Evolutionary conservation across 1,140 invertebrate species (phyloP).

Genomic region (Fragariocoptes setiger): DNA sequence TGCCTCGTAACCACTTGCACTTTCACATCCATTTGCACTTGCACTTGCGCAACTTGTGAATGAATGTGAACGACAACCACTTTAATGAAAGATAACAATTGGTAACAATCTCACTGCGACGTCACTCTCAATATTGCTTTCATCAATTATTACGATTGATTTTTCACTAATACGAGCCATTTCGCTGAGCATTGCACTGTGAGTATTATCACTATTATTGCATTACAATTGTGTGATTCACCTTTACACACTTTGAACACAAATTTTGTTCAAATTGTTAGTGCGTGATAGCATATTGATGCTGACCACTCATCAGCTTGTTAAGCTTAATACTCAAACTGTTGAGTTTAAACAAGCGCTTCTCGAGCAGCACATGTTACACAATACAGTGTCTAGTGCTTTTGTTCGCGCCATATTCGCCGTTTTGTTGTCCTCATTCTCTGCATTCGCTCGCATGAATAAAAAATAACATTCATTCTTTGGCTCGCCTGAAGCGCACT

Average conservation of each 20-base stretch:
- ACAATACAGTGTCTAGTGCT: not conserved
- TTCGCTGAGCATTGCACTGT: not conserved
- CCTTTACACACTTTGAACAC: not conserved
- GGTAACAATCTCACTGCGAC: not conserved
- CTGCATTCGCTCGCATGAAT: not conserved
- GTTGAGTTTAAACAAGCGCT: not conserved
- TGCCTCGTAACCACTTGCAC: not conserved
- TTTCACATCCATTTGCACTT: not conserved
- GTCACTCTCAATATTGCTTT: not conserved
- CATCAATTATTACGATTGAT: not conserved
- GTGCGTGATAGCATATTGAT: no score
- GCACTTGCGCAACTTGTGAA: not conserved
- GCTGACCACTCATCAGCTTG: no score
- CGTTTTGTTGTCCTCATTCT: not conserved
- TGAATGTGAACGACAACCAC: not conserved
- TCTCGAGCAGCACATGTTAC: not conserved
- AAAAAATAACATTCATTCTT: no score
- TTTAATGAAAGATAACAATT: not conserved
- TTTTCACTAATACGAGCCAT: not conserved
- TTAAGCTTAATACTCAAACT: not conserved
- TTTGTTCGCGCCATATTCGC: not conserved
- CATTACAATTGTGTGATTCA: not conserved
- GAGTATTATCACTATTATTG: not conserved
- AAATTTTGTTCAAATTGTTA: no score
- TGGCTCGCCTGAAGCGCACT: not conserved